Evolutionary conservation across 1,140 invertebrate species (phyloP).

Genomic region (Manduca sexta): DNA sequence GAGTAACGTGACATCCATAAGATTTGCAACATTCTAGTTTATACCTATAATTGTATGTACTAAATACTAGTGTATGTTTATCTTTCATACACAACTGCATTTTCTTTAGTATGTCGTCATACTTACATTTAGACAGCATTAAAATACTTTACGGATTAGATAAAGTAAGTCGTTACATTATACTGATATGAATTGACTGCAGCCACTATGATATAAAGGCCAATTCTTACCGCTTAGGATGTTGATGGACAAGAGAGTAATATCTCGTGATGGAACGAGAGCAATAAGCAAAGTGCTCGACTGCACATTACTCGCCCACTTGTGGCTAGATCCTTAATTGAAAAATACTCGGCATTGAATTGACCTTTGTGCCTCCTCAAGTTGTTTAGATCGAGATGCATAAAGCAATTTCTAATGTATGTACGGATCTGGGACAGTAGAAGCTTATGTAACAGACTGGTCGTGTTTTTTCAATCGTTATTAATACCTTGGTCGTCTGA

Average conservation of each 20-base stretch:
- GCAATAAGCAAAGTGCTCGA: conserved; percentile 46
- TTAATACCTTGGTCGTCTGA: too few relatives aligned
- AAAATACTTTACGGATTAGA: conserved; percentile 5
- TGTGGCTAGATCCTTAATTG: conserved; percentile 44
- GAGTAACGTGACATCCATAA: conserved; percentile 10
- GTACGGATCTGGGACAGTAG: background rate
- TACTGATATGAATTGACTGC: background rate
- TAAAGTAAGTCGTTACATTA: background rate
- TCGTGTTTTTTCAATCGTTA: too few relatives aligned
- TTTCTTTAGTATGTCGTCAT: too few relatives aligned
- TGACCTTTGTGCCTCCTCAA: conserved; percentile 45
- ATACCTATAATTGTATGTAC: background rate
- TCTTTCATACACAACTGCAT: too few relatives aligned
- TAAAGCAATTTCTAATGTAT: conserved; percentile 6
- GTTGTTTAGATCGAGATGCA: conserved; percentile 4
- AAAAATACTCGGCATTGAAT: conserved; percentile 45
- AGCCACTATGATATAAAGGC: background rate
- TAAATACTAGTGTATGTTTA: background rate
- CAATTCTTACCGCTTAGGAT: conserved; percentile 3
- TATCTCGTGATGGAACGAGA: conserved; percentile 38
- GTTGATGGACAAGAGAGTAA: conserved; percentile 26
- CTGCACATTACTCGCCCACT: conserved; percentile 42
- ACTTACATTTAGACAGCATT: too few relatives aligned
- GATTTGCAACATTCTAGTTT: background rate
- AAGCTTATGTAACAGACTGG: background rate